A percentile compares a stretch with the other conserved stretches of the same genome.
Conservation (phyloP, 2,113 vertebrate genomes). For the Chionomys nivalis region DNA sequence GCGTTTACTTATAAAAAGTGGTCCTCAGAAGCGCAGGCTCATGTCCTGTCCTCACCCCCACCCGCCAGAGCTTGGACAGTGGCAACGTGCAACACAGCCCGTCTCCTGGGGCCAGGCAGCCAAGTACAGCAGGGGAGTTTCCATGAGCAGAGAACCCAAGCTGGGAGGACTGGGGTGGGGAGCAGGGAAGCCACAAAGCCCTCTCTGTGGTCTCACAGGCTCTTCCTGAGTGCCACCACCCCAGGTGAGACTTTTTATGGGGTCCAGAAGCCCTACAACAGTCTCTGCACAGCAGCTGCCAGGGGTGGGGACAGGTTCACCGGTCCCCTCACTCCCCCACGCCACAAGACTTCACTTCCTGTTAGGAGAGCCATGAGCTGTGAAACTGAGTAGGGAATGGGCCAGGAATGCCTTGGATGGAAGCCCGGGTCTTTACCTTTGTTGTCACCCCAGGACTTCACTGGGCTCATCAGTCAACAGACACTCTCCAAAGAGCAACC, state of each 20-base stretch:
- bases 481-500: neutral
- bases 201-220: slow-evolving; percentile 60
- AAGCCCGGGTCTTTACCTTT: neutral
- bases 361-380: neutral
- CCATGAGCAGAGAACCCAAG: slow-evolving; percentile 59
- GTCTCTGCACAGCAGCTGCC: neutral
- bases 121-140: slow-evolving; percentile 70
- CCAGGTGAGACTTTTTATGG: slow-evolving; percentile 53
- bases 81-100: neutral
- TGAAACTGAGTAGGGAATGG: neutral
- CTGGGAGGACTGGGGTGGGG: neutral
- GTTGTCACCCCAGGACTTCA: neutral
- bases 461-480: neutral
- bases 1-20: neutral
- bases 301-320: neutral
- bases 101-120: slow-evolving; percentile 25
- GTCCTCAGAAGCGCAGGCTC: neutral
- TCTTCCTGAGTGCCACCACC: neutral
- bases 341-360: neutral
- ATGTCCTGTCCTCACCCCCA: neutral
- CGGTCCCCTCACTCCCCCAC: neutral
- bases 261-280: neutral
- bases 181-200: slow-evolving; percentile 63
- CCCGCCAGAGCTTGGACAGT: neutral
- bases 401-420: neutral